These are phyloP conservation scores for Thelaira solivaga DNA, from an alignment of 2,888 invertebrate genomes.

Conservation along the genomic window DNA sequence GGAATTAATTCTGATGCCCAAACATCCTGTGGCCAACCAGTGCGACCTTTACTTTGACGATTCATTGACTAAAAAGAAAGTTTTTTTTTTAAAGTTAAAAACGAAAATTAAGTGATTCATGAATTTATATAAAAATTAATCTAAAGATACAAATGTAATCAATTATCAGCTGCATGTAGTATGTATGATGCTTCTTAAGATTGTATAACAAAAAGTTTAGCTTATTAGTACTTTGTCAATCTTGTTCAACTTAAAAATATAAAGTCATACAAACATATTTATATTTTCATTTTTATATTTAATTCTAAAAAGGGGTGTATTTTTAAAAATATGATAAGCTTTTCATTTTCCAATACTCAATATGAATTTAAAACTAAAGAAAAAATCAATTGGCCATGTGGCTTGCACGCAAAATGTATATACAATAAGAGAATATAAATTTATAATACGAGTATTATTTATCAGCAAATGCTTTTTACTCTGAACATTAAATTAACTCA, in stretches of 20 bases:
- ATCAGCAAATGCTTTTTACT: conserved; percentile 65
- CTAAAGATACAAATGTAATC: too few species aligned
- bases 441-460: conserved; percentile 29
- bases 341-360: conserved; percentile 31
- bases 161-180: too few species aligned
- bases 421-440: not conserved
- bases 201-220: too few species aligned
- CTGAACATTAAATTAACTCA: conserved; percentile 51
- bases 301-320: conserved; percentile 40
- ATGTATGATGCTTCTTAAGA: too few species aligned
- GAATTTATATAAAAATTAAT: too few species aligned
- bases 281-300: not conserved
- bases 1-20: conserved; percentile 89
- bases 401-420: conserved; percentile 21
- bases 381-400: conserved; percentile 57
- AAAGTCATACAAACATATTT: too few species aligned
- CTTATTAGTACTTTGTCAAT: too few species aligned
- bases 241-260: too few species aligned
- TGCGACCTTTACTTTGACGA: conserved; percentile 84
- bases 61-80: conserved; percentile 69
- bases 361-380: not conserved
- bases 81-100: too few species aligned
- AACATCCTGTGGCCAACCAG: conserved; percentile 98
- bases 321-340: conserved; percentile 39
- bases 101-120: not conserved